Conservation (phyloP, 92 coral and sea anemone species). For the Ricordea florida region DNA sequence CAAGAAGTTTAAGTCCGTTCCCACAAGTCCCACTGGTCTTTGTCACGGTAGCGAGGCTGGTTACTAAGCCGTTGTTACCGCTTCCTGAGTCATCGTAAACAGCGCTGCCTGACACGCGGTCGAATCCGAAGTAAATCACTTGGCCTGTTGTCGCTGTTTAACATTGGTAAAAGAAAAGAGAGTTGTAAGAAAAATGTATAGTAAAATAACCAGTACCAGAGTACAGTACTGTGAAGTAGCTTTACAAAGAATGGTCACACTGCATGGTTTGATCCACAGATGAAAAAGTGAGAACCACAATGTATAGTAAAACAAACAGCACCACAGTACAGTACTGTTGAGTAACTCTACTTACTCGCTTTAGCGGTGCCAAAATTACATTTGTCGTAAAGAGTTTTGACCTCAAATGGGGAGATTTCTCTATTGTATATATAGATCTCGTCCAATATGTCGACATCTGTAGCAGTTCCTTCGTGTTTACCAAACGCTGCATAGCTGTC, state of each 20-base stretch:
- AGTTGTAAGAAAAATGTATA: neutral
- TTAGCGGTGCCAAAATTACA: conserved; percentile 87
- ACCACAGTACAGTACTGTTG: no score
- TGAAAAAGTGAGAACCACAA: no score
- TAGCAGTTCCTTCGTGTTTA: conserved; percentile 69
- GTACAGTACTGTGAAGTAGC: no score
- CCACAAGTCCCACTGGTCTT: conserved; percentile 94
- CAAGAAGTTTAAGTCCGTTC: conserved; percentile 74
- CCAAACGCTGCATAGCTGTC: conserved; percentile 97
- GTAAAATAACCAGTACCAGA: neutral
- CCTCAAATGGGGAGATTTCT: conserved; percentile 84
- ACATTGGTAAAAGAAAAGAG: neutral
- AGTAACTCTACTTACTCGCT: conserved; percentile 57
- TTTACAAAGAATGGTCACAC: no score
- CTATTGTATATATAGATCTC: conserved; percentile 86
- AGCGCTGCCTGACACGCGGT: conserved; percentile 86
- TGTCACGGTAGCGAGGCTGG: conserved; percentile 82
- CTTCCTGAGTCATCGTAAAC: conserved; percentile 97
- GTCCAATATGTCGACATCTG: conserved; percentile 69
- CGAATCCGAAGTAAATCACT: conserved; percentile 89
- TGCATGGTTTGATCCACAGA: no score
- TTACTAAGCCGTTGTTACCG: conserved; percentile 70
- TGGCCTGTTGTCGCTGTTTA: conserved; percentile 46
- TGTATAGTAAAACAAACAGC: neutral
- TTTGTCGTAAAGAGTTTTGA: conserved; percentile 84